Evolutionary conservation across 2,113 vertebrate species (phyloP), one percentile per base, ranked within the genome.

Genomic region (Agelaius tricolor): DNA sequence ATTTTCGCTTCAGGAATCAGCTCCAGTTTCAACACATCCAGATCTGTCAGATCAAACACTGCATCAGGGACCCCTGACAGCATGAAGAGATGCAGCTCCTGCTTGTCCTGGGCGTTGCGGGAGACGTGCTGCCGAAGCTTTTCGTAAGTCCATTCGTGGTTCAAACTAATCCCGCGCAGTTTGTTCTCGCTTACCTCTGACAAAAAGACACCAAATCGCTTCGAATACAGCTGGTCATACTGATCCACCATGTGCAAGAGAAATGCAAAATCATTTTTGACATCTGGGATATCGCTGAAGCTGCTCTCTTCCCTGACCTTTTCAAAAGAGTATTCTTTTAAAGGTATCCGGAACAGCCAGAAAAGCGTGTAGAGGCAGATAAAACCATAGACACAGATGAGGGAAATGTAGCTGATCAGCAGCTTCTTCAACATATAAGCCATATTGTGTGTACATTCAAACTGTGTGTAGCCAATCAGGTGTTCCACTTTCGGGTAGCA

Each of bases 241-340:
- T 99, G 99, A 96, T 99, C 99, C 5, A 99, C 99, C 99, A 99
- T 99, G 96, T 99, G 99, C 72, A 99, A 98, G 49, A 99, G 99
- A 93, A 99, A 99, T 0, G 99, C 99, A 98, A 99, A 99, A 93
- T 99, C 99, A 3, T 99, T 99, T 96, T 99, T 99, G 47, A 99
- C 99, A 69, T 99, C 99, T 1, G 99, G 99, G 95, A 99, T 99
- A 94, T 99, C 99, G 33, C 99, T 99, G 94, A 99, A 99, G 96
- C 99, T 99, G 94, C 99, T 99, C 97, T 99, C 99, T 82, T 99
- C 99, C 93, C 99, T 95, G 73, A 99, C 99, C 91, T 99, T 99
- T 78, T 99, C 99, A 80, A 99, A 99, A 6, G 99, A 99, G 68
- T 99, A 99, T 92, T 99, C 99, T 94, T 99, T 99, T 33, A 99